These are phyloP conservation scores for Vanacampus margaritifer DNA, from an alignment of 2,113 vertebrate genomes.

Conservation along the genomic window DNA sequence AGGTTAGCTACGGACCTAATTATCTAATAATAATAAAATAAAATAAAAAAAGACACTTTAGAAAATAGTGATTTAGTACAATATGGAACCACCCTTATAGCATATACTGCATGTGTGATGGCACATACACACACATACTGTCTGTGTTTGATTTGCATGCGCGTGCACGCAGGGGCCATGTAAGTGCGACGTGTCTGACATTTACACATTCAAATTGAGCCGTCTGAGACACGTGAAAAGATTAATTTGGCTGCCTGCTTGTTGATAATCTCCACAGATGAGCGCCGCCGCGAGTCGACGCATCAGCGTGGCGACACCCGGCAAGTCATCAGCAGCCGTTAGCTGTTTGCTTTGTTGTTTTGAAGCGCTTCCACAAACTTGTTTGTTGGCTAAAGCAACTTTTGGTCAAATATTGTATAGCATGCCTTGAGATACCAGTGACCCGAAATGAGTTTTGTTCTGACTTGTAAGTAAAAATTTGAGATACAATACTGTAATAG, in stretches of 20 bases:
- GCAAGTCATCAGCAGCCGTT: too few relatives aligned
- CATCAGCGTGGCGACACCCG: not conserved
- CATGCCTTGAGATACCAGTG: too few relatives aligned
- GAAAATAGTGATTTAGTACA: not conserved
- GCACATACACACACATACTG: not conserved
- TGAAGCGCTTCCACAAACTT: not conserved
- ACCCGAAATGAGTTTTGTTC: too few relatives aligned
- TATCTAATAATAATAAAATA: not conserved
- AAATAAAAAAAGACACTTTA: not conserved
- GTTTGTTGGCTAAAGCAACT: not conserved
- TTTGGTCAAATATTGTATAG: too few relatives aligned
- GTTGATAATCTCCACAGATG: conserved; percentile 1
- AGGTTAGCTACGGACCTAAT: not conserved
- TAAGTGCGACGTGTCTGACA: not conserved
- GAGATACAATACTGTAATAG: too few relatives aligned
- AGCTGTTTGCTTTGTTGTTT: not conserved
- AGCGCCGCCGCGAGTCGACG: not conserved
- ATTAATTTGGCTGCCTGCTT: not conserved
- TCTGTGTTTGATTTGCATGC: not conserved
- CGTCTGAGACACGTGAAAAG: not conserved
- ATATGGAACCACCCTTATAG: not conserved
- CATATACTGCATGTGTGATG: not conserved
- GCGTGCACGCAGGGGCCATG: not conserved
- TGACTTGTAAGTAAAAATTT: too few relatives aligned
- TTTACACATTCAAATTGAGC: conserved; percentile 7